Evolutionary conservation across 1,140 invertebrate species (phyloP), one percentile per base, ranked within the genome.

Genomic region (Nylanderia fulva): DNA sequence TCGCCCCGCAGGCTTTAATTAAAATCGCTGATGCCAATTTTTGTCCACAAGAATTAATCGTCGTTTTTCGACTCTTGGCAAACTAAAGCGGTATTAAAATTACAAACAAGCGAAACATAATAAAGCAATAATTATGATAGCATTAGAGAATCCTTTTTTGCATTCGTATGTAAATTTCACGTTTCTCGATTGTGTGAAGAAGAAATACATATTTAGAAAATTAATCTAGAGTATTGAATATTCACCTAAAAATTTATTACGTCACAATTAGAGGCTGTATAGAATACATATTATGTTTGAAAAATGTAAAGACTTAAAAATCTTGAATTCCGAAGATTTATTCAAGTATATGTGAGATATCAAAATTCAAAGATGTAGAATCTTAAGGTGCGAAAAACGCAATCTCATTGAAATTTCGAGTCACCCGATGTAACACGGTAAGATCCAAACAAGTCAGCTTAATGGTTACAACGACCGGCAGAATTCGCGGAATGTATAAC

Each of bases 401-500:
- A 29, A 72, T 82, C 24, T 39, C n/a, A 36, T 72, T n/a, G 39
- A 56, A 72, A 82, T 72, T 82, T 27, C 52, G 54, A 71, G 66
- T 82, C 77, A 72, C 66, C 77, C 77, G 54, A 36, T 80, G 77
- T 80, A 80, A 80, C 42, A 11, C 77, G 39, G 39, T 82, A 82
- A 52, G 36, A 13, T n/a, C 66, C 64, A 72, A 82, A 82, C 77
- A 82, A 72, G 77, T 27, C 39, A 21, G 36, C 74, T 90, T 79
- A 88, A 89, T 82, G 84, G 76, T 79, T 61, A 76, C 71, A 88
- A 87, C 68, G 89, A 83, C 63, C 63, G 36, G 33, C 45, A 54
- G 66, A 86, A 88, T 89, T 86, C 83, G 68, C 71, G 83, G 88
- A 90, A 91, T 88, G 90, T 82, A 82, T 91, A 90, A 91, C 90